Evolutionary conservation across 2,888 invertebrate genomes (phyloP).

Genomic region (Drosophila macrothrix): DNA sequence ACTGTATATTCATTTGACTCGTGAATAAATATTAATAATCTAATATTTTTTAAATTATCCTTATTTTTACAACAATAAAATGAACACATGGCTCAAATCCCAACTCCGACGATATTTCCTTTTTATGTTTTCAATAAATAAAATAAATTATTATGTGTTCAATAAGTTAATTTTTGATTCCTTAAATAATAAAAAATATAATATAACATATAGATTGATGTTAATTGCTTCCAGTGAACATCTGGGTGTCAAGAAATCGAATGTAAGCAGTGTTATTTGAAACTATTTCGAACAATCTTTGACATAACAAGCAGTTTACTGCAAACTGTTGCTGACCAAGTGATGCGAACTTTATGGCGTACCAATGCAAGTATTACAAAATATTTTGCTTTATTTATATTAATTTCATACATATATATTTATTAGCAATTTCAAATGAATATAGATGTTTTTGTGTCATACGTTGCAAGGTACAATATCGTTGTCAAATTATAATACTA

Average conservation of each 20-base stretch:
- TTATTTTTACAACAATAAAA: not conserved
- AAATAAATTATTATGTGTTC: not conserved
- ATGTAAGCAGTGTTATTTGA: not conserved
- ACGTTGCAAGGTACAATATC: too few species aligned
- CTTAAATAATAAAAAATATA: not conserved
- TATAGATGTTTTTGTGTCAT: not conserved
- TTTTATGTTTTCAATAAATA: not conserved
- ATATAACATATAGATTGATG: not conserved
- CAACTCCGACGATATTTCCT: not conserved
- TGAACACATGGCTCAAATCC: not conserved
- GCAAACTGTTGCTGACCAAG: not conserved
- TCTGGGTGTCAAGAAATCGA: too few species aligned
- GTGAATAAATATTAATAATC: not conserved
- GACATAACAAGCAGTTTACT: not conserved
- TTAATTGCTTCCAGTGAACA: not conserved
- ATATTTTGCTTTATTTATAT: not conserved
- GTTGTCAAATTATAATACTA: not conserved
- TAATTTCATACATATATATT: not conserved
- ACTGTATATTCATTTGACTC: not conserved
- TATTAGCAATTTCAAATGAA: not conserved
- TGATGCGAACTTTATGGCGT: fast-evolving
- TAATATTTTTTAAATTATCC: not conserved
- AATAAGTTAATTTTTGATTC: not conserved
- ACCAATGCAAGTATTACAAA: not conserved
- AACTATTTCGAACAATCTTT: not conserved